A percentile compares a stretch with the other conserved stretches of the same genome.
phyloP scores from a whole-genome alignment of 2,888 invertebrate genomes.

The Philonicus albiceps region DNA sequence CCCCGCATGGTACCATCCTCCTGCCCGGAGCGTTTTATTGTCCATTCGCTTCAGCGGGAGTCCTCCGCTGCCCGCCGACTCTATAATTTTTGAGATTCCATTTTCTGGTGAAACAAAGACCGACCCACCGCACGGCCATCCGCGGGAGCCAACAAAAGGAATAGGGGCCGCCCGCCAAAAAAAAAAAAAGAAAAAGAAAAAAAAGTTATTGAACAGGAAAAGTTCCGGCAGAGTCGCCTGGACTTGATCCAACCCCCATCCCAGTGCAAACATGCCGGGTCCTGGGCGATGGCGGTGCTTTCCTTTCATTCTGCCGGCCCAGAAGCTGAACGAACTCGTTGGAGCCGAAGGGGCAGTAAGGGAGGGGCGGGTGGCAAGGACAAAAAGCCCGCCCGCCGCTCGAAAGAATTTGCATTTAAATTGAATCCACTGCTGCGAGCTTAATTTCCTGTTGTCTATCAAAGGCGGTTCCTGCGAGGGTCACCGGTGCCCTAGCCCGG shows the following conservation, averaged over 20 bases:
- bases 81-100: conserved; percentile 16
- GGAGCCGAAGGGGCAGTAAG: not conserved
- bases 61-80: not conserved
- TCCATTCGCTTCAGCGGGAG: not conserved
- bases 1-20: conserved; percentile 7
- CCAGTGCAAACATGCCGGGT: not conserved
- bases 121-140: not conserved
- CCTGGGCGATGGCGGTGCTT: not conserved
- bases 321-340: not conserved
- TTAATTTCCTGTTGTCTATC: conserved; percentile 43
- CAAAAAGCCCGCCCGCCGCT: not conserved
- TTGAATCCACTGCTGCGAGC: conserved; percentile 29
- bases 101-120: conserved; percentile 5
- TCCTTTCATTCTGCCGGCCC: not conserved
- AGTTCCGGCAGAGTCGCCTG: not conserved
- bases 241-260: not conserved
- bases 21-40: conserved; percentile 19
- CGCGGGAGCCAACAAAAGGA: not conserved
- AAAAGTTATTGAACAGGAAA: conserved; percentile 35
- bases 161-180: not conserved
- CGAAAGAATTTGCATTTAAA: conserved; percentile 42
- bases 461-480: not conserved
- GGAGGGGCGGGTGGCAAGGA: not conserved
- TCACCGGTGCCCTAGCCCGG: not conserved
- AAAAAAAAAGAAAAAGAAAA: not conserved